phyloP scores from a whole-genome alignment of 2,888 invertebrate genomes.

The Meliscaeva auricollis region DNA sequence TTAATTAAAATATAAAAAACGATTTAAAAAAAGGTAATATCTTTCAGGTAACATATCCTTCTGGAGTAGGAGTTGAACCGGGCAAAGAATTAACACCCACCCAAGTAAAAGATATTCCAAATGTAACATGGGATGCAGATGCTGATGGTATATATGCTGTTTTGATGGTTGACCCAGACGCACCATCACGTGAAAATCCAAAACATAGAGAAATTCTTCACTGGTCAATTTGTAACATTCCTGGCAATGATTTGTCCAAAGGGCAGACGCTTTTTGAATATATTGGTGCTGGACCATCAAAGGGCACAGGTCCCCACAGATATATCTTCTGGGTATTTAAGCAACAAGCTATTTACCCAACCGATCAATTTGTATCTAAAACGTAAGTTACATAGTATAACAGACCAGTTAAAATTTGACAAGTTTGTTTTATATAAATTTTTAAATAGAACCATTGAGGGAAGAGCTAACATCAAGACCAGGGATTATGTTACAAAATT shows the following conservation, averaged over 20 bases:
- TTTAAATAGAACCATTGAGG: slow-evolving; percentile 83
- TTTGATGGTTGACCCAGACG: slow-evolving; percentile 93
- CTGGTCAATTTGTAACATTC: slow-evolving; percentile 95
- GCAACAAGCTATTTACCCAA: slow-evolving; percentile 83
- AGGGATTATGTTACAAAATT: slow-evolving; percentile 92
- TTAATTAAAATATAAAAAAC: no score
- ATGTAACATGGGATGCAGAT: slow-evolving; percentile 88
- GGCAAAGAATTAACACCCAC: slow-evolving; percentile 92
- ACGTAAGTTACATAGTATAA: slow-evolving; percentile 38
- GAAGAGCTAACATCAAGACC: slow-evolving; percentile 88
- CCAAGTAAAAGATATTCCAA: slow-evolving; percentile 90
- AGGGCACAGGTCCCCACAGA: slow-evolving; percentile 88
- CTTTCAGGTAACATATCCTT: slow-evolving; percentile 79
- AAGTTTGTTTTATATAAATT: background rate
- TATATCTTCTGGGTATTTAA: slow-evolving; percentile 89
- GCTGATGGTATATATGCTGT: slow-evolving; percentile 88
- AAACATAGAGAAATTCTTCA: slow-evolving; percentile 95
- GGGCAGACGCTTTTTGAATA: slow-evolving; percentile 92
- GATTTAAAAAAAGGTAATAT: no score
- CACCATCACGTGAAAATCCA: slow-evolving; percentile 91
- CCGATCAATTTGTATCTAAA: slow-evolving; percentile 28
- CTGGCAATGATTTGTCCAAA: slow-evolving; percentile 88
- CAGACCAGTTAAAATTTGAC: background rate
- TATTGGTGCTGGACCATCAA: slow-evolving; percentile 93
- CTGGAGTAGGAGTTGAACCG: slow-evolving; percentile 85